Percentiles rank a stretch among this genome's conserved stretches.
Evolutionary conservation across 92 coral and sea anemone species (phyloP).

Genomic region (Siderastrea radians): DNA sequence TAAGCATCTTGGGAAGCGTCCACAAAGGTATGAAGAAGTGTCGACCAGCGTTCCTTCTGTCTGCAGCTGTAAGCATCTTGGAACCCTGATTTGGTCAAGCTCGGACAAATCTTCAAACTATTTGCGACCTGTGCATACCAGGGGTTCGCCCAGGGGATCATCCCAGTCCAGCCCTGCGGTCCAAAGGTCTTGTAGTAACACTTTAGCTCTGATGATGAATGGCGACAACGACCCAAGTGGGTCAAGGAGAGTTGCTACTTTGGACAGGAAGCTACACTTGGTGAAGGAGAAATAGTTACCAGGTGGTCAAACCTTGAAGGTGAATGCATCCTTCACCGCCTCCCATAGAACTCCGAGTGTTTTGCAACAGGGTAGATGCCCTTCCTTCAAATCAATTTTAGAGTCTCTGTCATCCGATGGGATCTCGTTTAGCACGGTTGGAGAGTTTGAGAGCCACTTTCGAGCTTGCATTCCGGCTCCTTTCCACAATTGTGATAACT

Average conservation of each 20-base stretch:
- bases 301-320: constrained; percentile 37
- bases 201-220: constrained; percentile 44
- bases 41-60: not conserved
- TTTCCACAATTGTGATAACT: constrained; percentile 20
- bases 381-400: constrained; percentile 56
- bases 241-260: constrained; percentile 63
- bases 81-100: constrained; percentile 37
- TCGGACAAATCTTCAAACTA: constrained; percentile 60
- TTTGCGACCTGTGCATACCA: not conserved
- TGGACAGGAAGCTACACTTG: constrained; percentile 57
- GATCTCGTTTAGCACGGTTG: not conserved
- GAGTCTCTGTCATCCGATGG: constrained; percentile 62
- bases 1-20: constrained; percentile 76
- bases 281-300: constrained; percentile 16
- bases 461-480: constrained; percentile 14
- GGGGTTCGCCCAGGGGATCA: constrained; percentile 38
- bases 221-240: constrained; percentile 71
- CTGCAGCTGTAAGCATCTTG: constrained; percentile 46
- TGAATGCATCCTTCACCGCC: constrained; percentile 65
- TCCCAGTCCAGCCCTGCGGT: constrained; percentile 67
- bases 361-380: constrained; percentile 45
- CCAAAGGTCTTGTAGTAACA: no score
- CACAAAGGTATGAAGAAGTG: constrained; percentile 52
- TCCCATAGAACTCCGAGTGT: constrained; percentile 58
- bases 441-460: no score